Evolutionary conservation across 2,888 invertebrate genomes (phyloP).

Genomic region (Meta bourneti): DNA sequence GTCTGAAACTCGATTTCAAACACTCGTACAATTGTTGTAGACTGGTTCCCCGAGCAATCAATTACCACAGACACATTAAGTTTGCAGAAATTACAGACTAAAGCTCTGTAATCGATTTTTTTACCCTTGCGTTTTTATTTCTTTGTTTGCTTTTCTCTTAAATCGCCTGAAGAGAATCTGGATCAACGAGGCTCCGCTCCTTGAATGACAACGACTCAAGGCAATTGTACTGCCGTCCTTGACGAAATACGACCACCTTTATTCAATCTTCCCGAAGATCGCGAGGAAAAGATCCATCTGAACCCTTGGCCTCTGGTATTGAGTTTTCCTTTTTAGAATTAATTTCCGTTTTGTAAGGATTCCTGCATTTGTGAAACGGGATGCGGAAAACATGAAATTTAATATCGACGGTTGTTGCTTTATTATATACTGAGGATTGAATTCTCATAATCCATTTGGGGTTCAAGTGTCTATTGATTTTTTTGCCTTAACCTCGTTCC

Average conservation of each 20-base stretch:
- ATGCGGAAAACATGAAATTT: neutral
- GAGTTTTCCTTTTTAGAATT: slow-evolving; percentile 8
- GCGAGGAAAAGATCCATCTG: neutral
- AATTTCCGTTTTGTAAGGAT: neutral
- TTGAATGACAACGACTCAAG: neutral
- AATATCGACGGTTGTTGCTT: neutral
- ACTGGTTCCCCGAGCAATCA: no score
- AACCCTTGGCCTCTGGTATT: slow-evolving; percentile 14
- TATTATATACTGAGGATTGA: neutral
- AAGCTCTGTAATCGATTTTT: no score
- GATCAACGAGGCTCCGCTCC: no score
- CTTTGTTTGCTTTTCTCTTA: no score
- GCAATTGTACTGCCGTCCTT: neutral
- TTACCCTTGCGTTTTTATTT: no score
- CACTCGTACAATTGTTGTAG: no score
- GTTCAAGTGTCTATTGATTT: neutral
- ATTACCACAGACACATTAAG: no score
- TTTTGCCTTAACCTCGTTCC: no score
- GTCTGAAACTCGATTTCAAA: no score
- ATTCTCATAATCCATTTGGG: neutral
- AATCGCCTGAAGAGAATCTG: no score
- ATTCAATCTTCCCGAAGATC: neutral
- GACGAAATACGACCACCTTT: neutral
- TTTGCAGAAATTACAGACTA: no score
- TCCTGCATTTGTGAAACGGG: neutral